A percentile compares a stretch with the other conserved stretches of the same genome.
Evolutionary conservation across 2,113 vertebrate genomes (phyloP).

Genomic region (Nanorana parkeri): DNA sequence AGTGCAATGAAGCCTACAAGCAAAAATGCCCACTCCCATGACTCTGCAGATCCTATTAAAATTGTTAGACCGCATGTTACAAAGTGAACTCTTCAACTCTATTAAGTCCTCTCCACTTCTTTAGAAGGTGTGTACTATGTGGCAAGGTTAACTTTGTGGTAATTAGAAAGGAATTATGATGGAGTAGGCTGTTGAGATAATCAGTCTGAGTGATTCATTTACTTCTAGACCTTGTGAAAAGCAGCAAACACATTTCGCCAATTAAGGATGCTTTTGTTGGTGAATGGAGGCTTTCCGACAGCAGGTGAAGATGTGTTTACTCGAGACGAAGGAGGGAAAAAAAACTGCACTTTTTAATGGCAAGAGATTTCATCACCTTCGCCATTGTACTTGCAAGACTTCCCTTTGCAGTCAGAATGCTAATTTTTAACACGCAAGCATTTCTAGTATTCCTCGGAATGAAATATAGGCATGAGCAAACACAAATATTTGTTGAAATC

Average conservation of each 20-base stretch:
- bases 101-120: constrained; percentile 6
- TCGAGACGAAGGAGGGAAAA: background rate
- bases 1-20: no score
- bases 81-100: constrained; percentile 21
- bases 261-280: constrained; percentile 21
- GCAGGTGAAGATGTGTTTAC: constrained; percentile 1
- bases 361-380: background rate
- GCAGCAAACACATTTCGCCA: constrained; percentile 21
- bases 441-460: no score
- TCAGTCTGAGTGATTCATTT: constrained; percentile 39
- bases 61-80: background rate
- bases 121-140: constrained; percentile 2
- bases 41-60: background rate
- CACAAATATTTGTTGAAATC: no score
- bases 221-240: constrained; percentile 11
- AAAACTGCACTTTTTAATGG: background rate
- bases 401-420: background rate
- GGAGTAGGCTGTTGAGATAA: constrained; percentile 23
- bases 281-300: background rate
- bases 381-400: background rate
- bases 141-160: constrained; percentile 19
- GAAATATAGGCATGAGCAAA: no score
- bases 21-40: background rate
- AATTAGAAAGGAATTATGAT: constrained; percentile 36
- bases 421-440: no score